Evolutionary conservation across 2,113 vertebrate genomes (phyloP).

Genomic region (Callopanchax toddi): DNA sequence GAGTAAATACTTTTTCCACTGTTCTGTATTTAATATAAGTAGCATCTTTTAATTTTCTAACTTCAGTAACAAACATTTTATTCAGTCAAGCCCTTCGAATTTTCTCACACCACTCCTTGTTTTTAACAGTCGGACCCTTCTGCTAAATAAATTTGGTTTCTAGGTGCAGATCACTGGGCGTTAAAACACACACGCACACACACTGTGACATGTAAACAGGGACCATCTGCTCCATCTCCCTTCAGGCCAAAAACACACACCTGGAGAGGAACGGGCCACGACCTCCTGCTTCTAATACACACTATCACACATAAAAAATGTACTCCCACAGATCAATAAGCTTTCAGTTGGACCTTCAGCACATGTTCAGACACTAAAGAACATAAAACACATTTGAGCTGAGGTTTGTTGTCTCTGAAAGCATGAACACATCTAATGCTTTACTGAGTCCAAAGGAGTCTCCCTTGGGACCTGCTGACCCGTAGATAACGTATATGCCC

Average conservation of each 20-base stretch:
- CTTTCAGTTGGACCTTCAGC: neutral
- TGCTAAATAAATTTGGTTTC: neutral
- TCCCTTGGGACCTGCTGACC: slow-evolving; percentile 33
- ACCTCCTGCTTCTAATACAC: slow-evolving; percentile 35
- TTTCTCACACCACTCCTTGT: neutral
- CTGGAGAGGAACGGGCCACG: slow-evolving; percentile 60
- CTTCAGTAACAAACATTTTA: too few species aligned
- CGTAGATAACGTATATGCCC: slow-evolving; percentile 50
- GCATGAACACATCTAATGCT: too few species aligned
- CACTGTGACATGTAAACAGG: slow-evolving; percentile 29
- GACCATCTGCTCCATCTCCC: slow-evolving; percentile 64
- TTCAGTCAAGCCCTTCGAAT: neutral
- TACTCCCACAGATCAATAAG: neutral
- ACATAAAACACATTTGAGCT: too few species aligned
- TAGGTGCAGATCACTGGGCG: slow-evolving; percentile 36
- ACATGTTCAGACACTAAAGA: too few species aligned
- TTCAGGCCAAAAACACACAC: slow-evolving; percentile 65
- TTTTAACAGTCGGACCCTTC: slow-evolving; percentile 9
- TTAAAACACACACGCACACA: slow-evolving; percentile 19
- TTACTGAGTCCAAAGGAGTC: too few species aligned
- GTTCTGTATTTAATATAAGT: too few species aligned
- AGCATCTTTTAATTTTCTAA: too few species aligned
- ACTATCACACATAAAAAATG: slow-evolving; percentile 3
- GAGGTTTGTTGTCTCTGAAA: too few species aligned
- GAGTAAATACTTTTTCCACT: too few species aligned